Evolutionary conservation across 2,113 vertebrate genomes (phyloP), one percentile per base, ranked within the genome.

Genomic region (Illadopsis cleaveri): DNA sequence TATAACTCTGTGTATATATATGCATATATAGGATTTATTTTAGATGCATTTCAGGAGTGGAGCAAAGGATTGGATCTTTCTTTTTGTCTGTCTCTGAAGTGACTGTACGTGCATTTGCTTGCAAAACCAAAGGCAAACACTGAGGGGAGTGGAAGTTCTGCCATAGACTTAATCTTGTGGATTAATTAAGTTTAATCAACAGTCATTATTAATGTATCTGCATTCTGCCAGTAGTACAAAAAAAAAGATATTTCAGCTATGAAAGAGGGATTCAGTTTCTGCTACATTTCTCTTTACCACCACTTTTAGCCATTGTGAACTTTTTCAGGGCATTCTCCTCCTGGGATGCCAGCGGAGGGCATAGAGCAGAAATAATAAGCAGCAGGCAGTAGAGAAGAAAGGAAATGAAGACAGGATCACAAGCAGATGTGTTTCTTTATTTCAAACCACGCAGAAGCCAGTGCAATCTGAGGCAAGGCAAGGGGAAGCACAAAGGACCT

Each of bases 41-140:
- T 92, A 77, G 85, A 56, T 80, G 23, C 33, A 27, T 66, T 91
- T 95, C 90, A 92, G 58, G 66, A 85, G 24, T 23, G 57, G 30
- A 70, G 51, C 30, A 82, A 70, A 89, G 44, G 42, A 61, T 57
- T 61, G 28, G 42, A 23, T 21, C 19, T 87, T 94, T 73, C 81
- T 71, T 86, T 84, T 73, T 65, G 8, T 87, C 48, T 82, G 8
- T 86, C 68, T 91, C 72, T 94, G 31, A 61, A 48, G 15, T 82
- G 44, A 57, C 37, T 69, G 48, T 77, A 51, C 14, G 5, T 77
- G 37, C 40, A 64, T 93, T 92, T 92, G 58, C 75, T 90, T 82
- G 62, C n/a, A 90, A 95, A 94, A 82, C 66, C 60, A 73, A 93
- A 95, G 76, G 78, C 82, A 58, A 93, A 70, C 50, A 87, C 24